phyloP scores from a whole-genome alignment of 2,888 invertebrate species.

The Acanthopleura granulata region DNA sequence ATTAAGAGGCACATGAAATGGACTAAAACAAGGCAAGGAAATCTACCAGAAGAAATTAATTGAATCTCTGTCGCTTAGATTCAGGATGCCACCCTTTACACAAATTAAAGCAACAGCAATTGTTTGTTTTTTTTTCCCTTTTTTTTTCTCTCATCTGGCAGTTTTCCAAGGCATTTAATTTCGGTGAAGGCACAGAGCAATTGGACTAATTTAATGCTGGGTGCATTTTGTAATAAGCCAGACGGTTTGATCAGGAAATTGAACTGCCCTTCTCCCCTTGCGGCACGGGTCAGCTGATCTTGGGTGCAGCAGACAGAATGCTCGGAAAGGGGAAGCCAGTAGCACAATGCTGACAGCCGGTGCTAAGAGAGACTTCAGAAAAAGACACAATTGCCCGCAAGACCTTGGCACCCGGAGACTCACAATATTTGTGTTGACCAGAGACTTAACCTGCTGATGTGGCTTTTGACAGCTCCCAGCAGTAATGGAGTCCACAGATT shows the following conservation, averaged over 20 bases:
- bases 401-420: no score
- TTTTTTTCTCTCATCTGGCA: not conserved
- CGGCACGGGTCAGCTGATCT: not conserved
- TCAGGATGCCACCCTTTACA: not conserved
- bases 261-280: not conserved
- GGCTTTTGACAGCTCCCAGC: no score
- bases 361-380: not conserved
- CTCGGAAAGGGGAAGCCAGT: not conserved
- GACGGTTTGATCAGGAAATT: constrained; percentile 3
- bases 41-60: constrained; percentile 10
- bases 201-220: constrained; percentile 10
- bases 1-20: no score
- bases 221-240: constrained; percentile 5
- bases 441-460: no score
- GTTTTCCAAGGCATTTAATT: not conserved
- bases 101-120: not conserved
- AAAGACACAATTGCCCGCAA: no score
- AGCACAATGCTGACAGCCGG: not conserved
- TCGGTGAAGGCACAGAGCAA: constrained; percentile 7
- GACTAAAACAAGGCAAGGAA: not conserved
- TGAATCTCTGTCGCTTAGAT: not conserved
- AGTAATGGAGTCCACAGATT: no score
- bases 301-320: not conserved
- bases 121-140: not conserved
- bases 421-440: no score